Conservation (phyloP, 2,888 invertebrate species). For the Cryptophagus acutangulus region DNA sequence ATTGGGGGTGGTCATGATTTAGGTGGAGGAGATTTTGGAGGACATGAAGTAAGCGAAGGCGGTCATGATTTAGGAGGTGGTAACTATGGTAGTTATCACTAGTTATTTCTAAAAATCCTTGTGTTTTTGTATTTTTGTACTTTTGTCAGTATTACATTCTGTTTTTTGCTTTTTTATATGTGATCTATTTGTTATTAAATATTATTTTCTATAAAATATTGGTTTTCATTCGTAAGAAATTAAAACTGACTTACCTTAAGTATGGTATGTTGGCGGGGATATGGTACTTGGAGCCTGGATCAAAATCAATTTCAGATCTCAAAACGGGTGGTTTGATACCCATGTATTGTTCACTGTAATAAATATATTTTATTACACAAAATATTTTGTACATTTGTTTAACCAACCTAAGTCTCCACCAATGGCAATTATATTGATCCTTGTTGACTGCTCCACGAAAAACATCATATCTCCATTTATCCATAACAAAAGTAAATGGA, state of each 20-base stretch:
- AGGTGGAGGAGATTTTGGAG: constrained; percentile 28
- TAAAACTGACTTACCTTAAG: constrained; percentile 65
- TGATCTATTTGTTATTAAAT: constrained; percentile 35
- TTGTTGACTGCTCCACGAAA: constrained; percentile 70
- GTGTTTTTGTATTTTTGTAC: constrained; percentile 25
- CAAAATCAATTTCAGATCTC: constrained; percentile 83
- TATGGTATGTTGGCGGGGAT: constrained; percentile 87
- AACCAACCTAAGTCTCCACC: constrained; percentile 74
- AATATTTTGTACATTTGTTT: constrained; percentile 4
- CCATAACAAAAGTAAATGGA: constrained; percentile 79
- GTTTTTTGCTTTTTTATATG: constrained; percentile 27
- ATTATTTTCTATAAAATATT: constrained; percentile 26
- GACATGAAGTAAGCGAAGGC: constrained; percentile 16
- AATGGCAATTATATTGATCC: constrained; percentile 80
- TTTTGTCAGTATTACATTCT: constrained; percentile 38
- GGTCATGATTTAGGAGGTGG: constrained; percentile 24
- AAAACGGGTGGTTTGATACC: constrained; percentile 82
- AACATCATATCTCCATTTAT: constrained; percentile 82
- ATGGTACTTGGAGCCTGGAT: constrained; percentile 90
- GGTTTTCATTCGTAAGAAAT: constrained; percentile 14
- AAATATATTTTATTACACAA: neutral
- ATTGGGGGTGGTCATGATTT: constrained; percentile 17
- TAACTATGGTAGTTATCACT: constrained; percentile 20
- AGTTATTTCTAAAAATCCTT: constrained; percentile 18
- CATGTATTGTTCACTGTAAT: constrained; percentile 69